Evolutionary conservation across 2,888 invertebrate species (phyloP).

Genomic region (Cremastinae sp.): DNA sequence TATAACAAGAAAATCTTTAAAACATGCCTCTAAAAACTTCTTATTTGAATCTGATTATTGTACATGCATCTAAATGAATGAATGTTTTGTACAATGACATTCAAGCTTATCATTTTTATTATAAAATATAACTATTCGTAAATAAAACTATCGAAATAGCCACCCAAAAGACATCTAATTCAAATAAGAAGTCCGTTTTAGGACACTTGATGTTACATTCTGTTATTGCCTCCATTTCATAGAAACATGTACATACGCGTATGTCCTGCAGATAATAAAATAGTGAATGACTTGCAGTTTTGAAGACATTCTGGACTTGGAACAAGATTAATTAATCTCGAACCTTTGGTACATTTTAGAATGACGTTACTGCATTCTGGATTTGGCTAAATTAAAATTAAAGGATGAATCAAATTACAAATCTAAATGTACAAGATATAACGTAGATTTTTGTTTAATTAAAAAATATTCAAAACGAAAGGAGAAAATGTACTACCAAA

Average conservation of each 20-base stretch:
- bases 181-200: no score
- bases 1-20: no score
- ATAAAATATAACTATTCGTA: no score
- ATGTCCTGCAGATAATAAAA: slow-evolving; percentile 86
- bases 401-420: no score
- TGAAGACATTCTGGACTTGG: slow-evolving; percentile 90
- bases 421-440: no score
- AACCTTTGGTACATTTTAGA: slow-evolving; percentile 87
- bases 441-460: slow-evolving; percentile 13
- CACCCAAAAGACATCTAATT: no score
- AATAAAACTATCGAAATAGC: no score
- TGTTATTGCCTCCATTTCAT: not conserved
- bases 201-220: not conserved
- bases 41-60: no score
- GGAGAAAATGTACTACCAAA: slow-evolving; percentile 79
- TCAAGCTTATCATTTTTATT: no score
- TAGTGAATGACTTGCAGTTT: slow-evolving; percentile 87
- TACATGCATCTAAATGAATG: no score
- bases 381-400: slow-evolving; percentile 82
- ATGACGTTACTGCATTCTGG: slow-evolving; percentile 92
- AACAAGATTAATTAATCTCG: slow-evolving; percentile 86
- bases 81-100: no score
- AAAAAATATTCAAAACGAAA: slow-evolving; percentile 11
- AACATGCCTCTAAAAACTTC: no score
- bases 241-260: slow-evolving; percentile 84